phyloP scores from a whole-genome alignment of 2,888 invertebrate genomes.

The Eumacrocentrus americanus region DNA sequence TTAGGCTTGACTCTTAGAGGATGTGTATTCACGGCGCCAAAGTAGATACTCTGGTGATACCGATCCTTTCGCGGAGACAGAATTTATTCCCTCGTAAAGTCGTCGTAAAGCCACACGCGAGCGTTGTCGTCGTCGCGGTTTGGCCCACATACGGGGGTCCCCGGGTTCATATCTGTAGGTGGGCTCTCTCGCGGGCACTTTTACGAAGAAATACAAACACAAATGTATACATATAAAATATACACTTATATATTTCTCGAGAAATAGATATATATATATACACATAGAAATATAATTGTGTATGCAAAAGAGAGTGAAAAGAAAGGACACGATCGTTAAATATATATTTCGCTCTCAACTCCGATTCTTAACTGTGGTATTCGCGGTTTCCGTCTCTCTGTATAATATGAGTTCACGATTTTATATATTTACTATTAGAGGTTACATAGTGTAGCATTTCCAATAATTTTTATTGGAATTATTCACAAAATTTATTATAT shows the following conservation, averaged over 20 bases:
- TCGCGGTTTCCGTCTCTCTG: too few relatives aligned
- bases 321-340: slow-evolving; percentile 54
- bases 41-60: slow-evolving; percentile 19
- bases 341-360: too few relatives aligned
- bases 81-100: slow-evolving; percentile 57
- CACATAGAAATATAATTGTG: slow-evolving; percentile 9
- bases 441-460: too few relatives aligned
- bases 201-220: slow-evolving; percentile 13
- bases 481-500: too few relatives aligned
- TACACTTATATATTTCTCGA: not conserved
- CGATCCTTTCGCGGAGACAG: slow-evolving; percentile 33
- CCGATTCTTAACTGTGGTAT: too few relatives aligned
- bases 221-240: not conserved
- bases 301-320: slow-evolving; percentile 34
- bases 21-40: slow-evolving; percentile 6
- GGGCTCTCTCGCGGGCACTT: slow-evolving; percentile 21
- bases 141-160: slow-evolving; percentile 51
- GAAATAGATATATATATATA: slow-evolving; percentile 2
- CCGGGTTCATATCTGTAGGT: slow-evolving; percentile 27
- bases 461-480: too few relatives aligned
- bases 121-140: slow-evolving; percentile 41
- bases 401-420: too few relatives aligned
- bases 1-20: not conserved
- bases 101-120: slow-evolving; percentile 37
- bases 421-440: too few relatives aligned